Evolutionary conservation across 92 coral and sea anemone species (phyloP).

Genomic region (Virgularia gustaviana): DNA sequence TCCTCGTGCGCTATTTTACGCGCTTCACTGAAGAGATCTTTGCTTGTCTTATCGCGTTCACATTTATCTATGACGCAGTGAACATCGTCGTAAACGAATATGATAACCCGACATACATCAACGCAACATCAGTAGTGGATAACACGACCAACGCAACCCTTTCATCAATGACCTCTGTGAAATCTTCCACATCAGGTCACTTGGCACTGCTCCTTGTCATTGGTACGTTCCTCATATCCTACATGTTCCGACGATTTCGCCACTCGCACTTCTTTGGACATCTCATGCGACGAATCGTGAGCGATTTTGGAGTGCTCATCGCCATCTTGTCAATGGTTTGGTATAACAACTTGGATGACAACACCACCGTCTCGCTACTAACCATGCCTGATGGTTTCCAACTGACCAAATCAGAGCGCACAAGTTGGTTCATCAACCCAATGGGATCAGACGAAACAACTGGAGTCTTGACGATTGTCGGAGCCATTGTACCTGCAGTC

Average conservation of each 20-base stretch:
- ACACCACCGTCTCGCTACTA: slow-evolving; percentile 64
- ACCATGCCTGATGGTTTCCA: slow-evolving; percentile 72
- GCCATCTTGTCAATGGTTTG: slow-evolving; percentile 88
- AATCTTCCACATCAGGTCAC: slow-evolving; percentile 54
- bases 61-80: slow-evolving; percentile 79
- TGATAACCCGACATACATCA: slow-evolving; percentile 41
- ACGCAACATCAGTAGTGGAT: slow-evolving; percentile 1
- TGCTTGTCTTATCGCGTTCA: slow-evolving; percentile 85
- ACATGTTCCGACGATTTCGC: slow-evolving; percentile 68
- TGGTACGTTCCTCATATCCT: slow-evolving; percentile 88
- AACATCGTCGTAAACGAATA: slow-evolving; percentile 58
- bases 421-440: slow-evolving; percentile 86
- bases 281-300: slow-evolving; percentile 70
- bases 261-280: slow-evolving; percentile 92
- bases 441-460: slow-evolving; percentile 68
- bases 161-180: not conserved
- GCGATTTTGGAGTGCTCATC: slow-evolving; percentile 89
- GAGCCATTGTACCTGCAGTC: slow-evolving; percentile 84
- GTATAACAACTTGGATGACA: slow-evolving; percentile 65
- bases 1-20: slow-evolving; percentile 83
- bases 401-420: slow-evolving; percentile 24
- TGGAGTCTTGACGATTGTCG: slow-evolving; percentile 57
- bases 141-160: slow-evolving; percentile 10
- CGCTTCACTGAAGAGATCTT: slow-evolving; percentile 98
- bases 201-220: slow-evolving; percentile 70